These are phyloP conservation scores for Dolichomitus sp. DNA, from an alignment of 2,888 invertebrate species.

Conservation along the genomic window DNA sequence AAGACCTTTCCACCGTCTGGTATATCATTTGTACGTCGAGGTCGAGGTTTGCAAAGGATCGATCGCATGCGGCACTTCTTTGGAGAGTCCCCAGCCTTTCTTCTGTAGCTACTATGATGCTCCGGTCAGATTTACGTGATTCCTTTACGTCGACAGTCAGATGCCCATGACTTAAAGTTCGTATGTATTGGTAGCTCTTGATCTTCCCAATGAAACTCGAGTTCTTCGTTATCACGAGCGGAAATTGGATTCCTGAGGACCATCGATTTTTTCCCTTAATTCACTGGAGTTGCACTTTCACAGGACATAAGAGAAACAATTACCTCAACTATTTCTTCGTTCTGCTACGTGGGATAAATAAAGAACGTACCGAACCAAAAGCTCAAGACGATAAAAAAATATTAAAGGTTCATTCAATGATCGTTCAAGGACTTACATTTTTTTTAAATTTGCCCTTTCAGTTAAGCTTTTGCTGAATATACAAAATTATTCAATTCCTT, in stretches of 20 bases:
- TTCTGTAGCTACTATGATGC: constrained; percentile 11
- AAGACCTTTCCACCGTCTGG: background rate
- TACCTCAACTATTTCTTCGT: background rate
- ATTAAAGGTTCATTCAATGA: too few species aligned
- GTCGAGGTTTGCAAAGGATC: constrained; percentile 18
- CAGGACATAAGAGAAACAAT: background rate
- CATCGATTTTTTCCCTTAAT: constrained; percentile 3
- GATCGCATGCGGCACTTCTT: constrained; percentile 10
- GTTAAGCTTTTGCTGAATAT: background rate
- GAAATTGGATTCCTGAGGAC: constrained; percentile 38
- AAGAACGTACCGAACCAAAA: background rate
- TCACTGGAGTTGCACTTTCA: background rate
- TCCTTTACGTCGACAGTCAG: constrained; percentile 6
- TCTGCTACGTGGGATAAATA: background rate
- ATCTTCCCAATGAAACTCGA: background rate
- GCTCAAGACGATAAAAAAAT: background rate
- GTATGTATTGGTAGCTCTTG: background rate
- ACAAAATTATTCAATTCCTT: background rate
- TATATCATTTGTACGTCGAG: constrained; percentile 15
- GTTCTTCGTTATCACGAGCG: constrained; percentile 21
- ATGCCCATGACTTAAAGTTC: constrained; percentile 8
- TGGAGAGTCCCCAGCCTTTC: constrained; percentile 20
- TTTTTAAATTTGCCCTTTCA: too few species aligned
- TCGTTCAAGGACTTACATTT: too few species aligned
- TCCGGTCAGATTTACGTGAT: constrained; percentile 27